These are phyloP conservation scores for Drosophila merina DNA, from an alignment of 2,888 invertebrate genomes.

Conservation along the genomic window DNA sequence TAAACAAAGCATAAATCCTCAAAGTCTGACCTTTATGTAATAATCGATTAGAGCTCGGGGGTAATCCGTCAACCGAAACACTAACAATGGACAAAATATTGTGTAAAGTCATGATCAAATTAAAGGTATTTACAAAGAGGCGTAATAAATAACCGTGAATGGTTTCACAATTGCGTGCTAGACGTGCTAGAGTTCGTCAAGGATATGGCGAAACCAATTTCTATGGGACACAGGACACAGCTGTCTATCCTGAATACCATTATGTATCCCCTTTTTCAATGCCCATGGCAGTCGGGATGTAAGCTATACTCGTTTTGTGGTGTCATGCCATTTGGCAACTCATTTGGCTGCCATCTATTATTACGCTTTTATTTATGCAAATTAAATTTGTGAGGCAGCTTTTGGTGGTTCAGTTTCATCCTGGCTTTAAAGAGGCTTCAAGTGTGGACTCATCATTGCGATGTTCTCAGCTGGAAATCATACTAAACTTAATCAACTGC, in stretches of 20 bases:
- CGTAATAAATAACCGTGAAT: constrained; percentile 26
- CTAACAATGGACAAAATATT: constrained; percentile 1
- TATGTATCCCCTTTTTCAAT: background rate
- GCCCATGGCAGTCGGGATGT: background rate
- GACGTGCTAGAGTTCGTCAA: background rate
- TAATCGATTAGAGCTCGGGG: background rate
- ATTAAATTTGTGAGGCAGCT: constrained; percentile 36
- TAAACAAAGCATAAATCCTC: constrained; percentile 3
- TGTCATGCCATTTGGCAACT: constrained; percentile 51
- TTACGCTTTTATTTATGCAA: constrained; percentile 65
- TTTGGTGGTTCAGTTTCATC: background rate
- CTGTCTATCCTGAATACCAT: background rate
- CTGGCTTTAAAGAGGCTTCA: background rate
- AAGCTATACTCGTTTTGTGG: no score
- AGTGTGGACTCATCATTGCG: background rate
- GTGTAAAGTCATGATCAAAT: constrained; percentile 16
- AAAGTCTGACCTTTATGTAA: background rate
- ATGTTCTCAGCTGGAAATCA: background rate
- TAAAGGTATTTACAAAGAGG: constrained; percentile 10
- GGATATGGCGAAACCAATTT: background rate
- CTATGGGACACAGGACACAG: background rate
- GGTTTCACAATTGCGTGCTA: constrained; percentile 28
- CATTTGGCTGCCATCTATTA: constrained; percentile 54
- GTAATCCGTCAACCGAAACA: constrained; percentile 18
- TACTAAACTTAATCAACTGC: background rate